phyloP scores from a whole-genome alignment of 2,888 invertebrate genomes.

The Onthophagus sagittarius region DNA sequence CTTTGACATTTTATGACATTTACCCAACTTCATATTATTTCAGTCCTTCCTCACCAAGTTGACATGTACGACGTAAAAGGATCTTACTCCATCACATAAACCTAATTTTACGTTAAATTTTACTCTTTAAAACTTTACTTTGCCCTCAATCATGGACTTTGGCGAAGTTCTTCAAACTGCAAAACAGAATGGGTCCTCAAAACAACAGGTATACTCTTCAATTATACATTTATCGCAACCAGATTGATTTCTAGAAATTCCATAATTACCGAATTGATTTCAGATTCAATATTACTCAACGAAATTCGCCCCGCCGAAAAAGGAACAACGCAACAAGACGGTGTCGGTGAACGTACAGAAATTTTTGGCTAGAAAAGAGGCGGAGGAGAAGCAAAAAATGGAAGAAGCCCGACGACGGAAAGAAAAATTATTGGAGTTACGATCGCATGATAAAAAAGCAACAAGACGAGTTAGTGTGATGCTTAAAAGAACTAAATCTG shows the following conservation, averaged over 20 bases:
- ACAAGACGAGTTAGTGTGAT: constrained; percentile 47
- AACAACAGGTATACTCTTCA: constrained; percentile 26
- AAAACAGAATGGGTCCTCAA: constrained; percentile 53
- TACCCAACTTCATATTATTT: constrained; percentile 14
- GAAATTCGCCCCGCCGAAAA: constrained; percentile 78
- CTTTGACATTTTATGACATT: background rate
- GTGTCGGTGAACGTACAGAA: constrained; percentile 78
- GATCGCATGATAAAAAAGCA: constrained; percentile 49
- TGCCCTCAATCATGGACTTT: constrained; percentile 56
- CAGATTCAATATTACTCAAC: constrained; percentile 68
- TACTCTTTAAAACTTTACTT: background rate
- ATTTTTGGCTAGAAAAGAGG: constrained; percentile 77
- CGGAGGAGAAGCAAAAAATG: constrained; percentile 67
- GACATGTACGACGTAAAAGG: constrained; percentile 34
- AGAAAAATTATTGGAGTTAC: constrained; percentile 60
- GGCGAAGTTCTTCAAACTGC: constrained; percentile 58
- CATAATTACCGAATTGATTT: constrained; percentile 1
- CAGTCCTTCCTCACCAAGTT: constrained; percentile 26
- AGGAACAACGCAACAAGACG: constrained; percentile 64
- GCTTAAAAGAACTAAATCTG: constrained; percentile 83
- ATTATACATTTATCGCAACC: constrained; percentile 43
- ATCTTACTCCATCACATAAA: constrained; percentile 32
- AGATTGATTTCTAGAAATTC: constrained; percentile 21
- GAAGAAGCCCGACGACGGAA: constrained; percentile 61
- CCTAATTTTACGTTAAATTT: constrained; percentile 21